Percentiles rank a stretch among this genome's conserved stretches.
These are phyloP conservation scores for Zosterops borbonicus DNA, from an alignment of 2,113 vertebrate species.

Conservation along the genomic window DNA sequence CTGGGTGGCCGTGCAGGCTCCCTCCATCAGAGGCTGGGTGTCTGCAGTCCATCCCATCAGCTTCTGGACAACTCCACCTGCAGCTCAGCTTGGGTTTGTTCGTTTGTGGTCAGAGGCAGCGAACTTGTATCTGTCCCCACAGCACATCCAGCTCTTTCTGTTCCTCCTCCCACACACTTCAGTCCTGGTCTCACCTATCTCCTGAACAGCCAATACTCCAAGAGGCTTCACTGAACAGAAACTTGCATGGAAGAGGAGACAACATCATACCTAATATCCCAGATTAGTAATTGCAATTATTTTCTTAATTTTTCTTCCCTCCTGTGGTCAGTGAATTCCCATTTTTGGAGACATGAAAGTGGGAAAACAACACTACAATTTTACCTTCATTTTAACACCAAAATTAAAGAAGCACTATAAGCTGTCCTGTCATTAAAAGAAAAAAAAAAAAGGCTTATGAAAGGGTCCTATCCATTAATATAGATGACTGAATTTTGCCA, in stretches of 20 bases:
- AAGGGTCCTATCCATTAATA: not conserved
- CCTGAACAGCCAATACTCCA: not conserved
- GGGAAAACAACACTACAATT: not conserved
- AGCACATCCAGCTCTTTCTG: not conserved
- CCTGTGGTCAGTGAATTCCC: not conserved
- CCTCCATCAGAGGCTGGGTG: not conserved
- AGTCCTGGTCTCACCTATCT: not conserved
- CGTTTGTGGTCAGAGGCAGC: not conserved
- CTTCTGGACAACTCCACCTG: not conserved
- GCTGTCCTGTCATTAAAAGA: not conserved
- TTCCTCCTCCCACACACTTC: not conserved
- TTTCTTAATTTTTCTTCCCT: not conserved
- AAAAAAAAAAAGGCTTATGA: not conserved
- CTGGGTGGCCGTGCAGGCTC: accelerated
- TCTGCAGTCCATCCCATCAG: not conserved
- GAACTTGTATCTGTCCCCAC: not conserved
- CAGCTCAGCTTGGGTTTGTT: not conserved
- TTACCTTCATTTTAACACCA: not conserved
- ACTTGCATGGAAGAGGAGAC: not conserved
- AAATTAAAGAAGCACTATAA: not conserved
- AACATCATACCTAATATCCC: not conserved
- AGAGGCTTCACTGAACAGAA: not conserved
- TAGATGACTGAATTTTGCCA: not conserved
- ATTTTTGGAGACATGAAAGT: not conserved
- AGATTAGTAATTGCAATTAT: not conserved